Conservation (phyloP, 2,888 invertebrate genomes). For the Amphimallon solstitiale region DNA sequence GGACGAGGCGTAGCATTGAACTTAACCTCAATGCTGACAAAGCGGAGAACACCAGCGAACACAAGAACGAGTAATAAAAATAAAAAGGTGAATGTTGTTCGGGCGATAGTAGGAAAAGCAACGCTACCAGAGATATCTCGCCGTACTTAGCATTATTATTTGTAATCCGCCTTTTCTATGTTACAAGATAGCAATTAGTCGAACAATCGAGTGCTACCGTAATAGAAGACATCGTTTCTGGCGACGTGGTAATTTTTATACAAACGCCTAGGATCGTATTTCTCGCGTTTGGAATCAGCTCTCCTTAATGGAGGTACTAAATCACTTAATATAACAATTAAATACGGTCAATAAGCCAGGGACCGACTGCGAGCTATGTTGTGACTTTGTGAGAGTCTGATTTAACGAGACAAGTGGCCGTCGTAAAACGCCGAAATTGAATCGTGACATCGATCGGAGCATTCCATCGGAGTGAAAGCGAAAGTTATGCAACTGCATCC, state of each 20-base stretch:
- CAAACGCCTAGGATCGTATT: neutral
- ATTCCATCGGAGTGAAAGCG: constrained; percentile 9
- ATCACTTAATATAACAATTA: neutral
- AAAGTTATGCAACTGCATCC: constrained; percentile 13
- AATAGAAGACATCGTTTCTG: too few species aligned
- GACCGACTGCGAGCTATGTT: neutral
- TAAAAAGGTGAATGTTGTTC: neutral
- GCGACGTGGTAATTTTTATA: constrained; percentile 3
- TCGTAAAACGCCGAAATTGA: neutral
- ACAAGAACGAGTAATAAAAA: neutral
- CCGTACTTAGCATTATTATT: constrained; percentile 4
- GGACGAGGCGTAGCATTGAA: constrained; percentile 28
- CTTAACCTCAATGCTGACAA: constrained; percentile 23
- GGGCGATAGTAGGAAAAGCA: constrained; percentile 7
- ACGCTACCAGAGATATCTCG: neutral
- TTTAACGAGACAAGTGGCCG: neutral
- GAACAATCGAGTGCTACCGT: constrained; percentile 10
- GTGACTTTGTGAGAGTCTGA: neutral
- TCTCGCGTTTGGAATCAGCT: neutral
- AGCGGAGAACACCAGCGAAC: neutral
- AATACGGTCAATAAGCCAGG: neutral
- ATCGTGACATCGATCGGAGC: neutral
- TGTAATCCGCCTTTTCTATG: neutral
- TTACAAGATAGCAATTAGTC: constrained; percentile 7
- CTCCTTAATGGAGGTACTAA: neutral